Evolutionary conservation across 2,113 vertebrate species (phyloP).

Genomic region (Sander vitreus): DNA sequence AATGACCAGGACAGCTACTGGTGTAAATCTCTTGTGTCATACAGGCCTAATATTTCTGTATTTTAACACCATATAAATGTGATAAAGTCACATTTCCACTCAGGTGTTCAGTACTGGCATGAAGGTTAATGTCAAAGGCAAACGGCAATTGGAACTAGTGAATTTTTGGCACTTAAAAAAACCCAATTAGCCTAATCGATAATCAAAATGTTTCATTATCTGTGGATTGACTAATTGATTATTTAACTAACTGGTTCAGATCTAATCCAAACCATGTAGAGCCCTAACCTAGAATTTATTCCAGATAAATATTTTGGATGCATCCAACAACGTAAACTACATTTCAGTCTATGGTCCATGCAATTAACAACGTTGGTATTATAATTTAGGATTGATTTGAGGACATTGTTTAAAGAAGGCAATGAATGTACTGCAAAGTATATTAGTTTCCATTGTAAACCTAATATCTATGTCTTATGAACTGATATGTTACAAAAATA

Average conservation of each 20-base stretch:
- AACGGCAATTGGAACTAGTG: background rate
- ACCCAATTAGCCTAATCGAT: background rate
- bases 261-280: background rate
- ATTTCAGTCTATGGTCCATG: background rate
- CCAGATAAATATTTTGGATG: background rate
- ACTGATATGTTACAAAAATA: background rate
- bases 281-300: background rate
- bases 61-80: background rate
- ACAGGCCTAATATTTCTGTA: slow-evolving; percentile 9
- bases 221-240: background rate
- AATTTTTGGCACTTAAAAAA: background rate
- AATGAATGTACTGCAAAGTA: background rate
- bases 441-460: background rate
- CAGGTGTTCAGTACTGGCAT: background rate
- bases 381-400: background rate
- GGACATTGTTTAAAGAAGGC: background rate
- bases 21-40: slow-evolving; percentile 8
- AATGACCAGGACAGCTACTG: slow-evolving; percentile 1
- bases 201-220: background rate
- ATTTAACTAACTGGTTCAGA: background rate
- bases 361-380: slow-evolving; percentile 17
- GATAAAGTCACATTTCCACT: background rate
- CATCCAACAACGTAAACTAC: background rate
- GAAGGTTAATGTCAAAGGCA: background rate
- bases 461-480: background rate